Evolutionary conservation across 1,140 invertebrate species (phyloP), one percentile per base, ranked within the genome.

Genomic region (Tribolium castaneum): DNA sequence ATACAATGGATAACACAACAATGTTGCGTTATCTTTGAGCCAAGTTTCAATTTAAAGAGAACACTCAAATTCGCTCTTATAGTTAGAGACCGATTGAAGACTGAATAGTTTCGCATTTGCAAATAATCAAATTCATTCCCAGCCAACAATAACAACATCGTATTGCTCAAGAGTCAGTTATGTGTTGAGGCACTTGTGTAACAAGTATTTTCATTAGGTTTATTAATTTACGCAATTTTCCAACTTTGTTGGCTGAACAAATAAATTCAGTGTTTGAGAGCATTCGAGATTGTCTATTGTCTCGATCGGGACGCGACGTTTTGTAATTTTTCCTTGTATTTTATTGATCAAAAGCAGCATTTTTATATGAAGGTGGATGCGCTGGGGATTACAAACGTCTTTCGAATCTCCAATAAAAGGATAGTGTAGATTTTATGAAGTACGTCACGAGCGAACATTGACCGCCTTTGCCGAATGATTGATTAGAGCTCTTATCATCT

Each of bases 401-500:
- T 66, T 66, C 59, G 30, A 66, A 66, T 66, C 59, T 66, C 30
- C 59, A 35, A 66, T 66, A 66, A 66, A 66, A 66, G 30, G 59
- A 66, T 35, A 35, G 25, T 66, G 59, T 66, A 35, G 59, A 66
- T 66, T 66, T 66, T 66, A 66, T 66, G 59, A 66, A 66, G 30
- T 66, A 66, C 59, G 59, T 66, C 59, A 66, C 25, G 30, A 14
- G 59, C 59, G 59, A 66, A 66, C 59, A 66, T 66, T 66, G 59
- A 66, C 59, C 59, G 59, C 59, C n/a, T 66, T 35, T 66, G 16
- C 59, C 59, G 14, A 66, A 30, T 66, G 59, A 66, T 66, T 66
- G 59, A 66, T 66, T 66, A 66, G 45, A 35, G 59, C 59, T 66
- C 59, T 66, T 66, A 66, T 66, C 59, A 66, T 66, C 59, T 4